phyloP scores from a whole-genome alignment of 2,888 invertebrate species.

The Chaetogeoica ovagalla region DNA sequence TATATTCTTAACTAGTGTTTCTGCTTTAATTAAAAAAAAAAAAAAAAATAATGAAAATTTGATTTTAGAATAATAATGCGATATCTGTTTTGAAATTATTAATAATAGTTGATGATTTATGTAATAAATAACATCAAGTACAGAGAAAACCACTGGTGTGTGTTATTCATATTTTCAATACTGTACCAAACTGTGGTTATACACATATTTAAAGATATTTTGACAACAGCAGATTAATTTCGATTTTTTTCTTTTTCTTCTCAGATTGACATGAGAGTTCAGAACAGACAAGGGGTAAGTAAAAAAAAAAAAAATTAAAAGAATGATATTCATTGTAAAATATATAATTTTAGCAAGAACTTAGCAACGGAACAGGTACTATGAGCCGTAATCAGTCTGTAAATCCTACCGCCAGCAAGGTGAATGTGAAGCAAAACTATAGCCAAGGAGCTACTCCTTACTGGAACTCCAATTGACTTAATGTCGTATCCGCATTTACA shows the following conservation, averaged over 20 bases:
- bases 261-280: constrained; percentile 49
- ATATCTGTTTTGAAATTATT: no score
- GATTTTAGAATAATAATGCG: no score
- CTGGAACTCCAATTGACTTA: constrained; percentile 59
- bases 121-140: no score
- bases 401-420: constrained; percentile 59
- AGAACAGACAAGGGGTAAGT: constrained; percentile 44
- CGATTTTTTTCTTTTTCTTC: not conserved
- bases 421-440: constrained; percentile 67
- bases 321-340: not conserved
- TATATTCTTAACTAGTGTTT: no score
- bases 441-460: constrained; percentile 59
- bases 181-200: no score
- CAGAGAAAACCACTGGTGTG: no score
- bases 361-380: constrained; percentile 42
- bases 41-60: no score
- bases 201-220: no score
- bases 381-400: constrained; percentile 45
- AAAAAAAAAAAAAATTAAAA: not conserved
- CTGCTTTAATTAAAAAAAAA: no score
- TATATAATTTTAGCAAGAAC: constrained; percentile 41
- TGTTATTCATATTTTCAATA: no score
- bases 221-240: not conserved
- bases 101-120: no score
- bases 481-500: constrained; percentile 41